Evolutionary conservation across 1,140 invertebrate species (phyloP).

Genomic region (Pollicipes pollicipes): DNA sequence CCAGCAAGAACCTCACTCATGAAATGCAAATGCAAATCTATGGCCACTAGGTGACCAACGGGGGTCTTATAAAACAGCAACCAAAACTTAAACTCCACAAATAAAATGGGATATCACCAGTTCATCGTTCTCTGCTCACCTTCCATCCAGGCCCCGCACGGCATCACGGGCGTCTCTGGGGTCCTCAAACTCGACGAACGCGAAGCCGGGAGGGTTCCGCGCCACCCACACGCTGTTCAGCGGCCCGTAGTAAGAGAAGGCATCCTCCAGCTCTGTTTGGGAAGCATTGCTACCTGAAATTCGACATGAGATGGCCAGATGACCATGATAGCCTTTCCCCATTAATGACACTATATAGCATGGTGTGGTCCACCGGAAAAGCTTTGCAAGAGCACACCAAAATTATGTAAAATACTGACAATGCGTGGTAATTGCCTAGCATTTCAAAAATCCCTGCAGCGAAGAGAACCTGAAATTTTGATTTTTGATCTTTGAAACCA

Average conservation of each 20-base stretch:
- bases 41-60: neutral
- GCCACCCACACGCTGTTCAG: slow-evolving; percentile 89
- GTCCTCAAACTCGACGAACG: slow-evolving; percentile 87
- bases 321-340: neutral
- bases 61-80: too few species aligned
- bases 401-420: too few species aligned
- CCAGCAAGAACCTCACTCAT: neutral
- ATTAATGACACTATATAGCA: neutral
- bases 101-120: neutral
- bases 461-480: too few species aligned
- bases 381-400: too few species aligned
- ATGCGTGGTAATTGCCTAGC: too few species aligned
- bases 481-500: too few species aligned
- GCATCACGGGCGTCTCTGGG: slow-evolving; percentile 76
- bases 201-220: slow-evolving; percentile 79
- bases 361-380: too few species aligned
- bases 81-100: neutral
- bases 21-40: neutral
- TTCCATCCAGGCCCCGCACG: slow-evolving; percentile 51
- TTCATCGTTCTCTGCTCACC: slow-evolving; percentile 23
- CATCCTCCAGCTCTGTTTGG: slow-evolving; percentile 76
- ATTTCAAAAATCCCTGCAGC: too few species aligned
- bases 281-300: slow-evolving; percentile 43
- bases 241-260: slow-evolving; percentile 85
- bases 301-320: slow-evolving; percentile 17